phyloP scores from a whole-genome alignment of 2,888 invertebrate genomes.

The Crematogaster levior region DNA sequence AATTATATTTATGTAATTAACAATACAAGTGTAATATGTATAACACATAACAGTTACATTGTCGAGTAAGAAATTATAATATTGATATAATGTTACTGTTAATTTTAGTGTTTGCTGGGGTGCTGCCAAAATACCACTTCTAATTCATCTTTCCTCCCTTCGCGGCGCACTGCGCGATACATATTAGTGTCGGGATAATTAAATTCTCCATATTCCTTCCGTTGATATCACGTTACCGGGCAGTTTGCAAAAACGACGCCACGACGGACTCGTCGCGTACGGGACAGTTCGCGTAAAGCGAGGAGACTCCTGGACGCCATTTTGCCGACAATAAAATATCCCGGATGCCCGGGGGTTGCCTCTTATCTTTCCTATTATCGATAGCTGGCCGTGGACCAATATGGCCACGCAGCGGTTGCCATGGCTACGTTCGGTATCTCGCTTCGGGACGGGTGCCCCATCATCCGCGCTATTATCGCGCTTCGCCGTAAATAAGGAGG shows the following conservation, averaged over 20 bases:
- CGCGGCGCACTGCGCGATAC: neutral
- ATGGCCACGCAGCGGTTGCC: slow-evolving; percentile 78
- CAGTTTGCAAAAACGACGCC: neutral
- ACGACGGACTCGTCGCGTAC: neutral
- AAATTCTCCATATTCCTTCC: neutral
- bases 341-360: slow-evolving; percentile 55
- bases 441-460: slow-evolving; percentile 76
- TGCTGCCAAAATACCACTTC: neutral
- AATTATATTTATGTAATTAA: too few species aligned
- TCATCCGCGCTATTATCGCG: slow-evolving; percentile 84
- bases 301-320: slow-evolving; percentile 76
- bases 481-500: slow-evolving; percentile 82
- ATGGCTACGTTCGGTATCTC: slow-evolving; percentile 77
- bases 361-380: slow-evolving; percentile 86
- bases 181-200: neutral
- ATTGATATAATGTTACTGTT: too few species aligned
- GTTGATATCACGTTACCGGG: neutral
- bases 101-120: too few species aligned
- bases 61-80: too few species aligned
- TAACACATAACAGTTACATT: too few species aligned
- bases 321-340: slow-evolving; percentile 77
- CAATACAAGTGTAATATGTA: too few species aligned
- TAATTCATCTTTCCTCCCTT: neutral
- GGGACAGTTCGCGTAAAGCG: slow-evolving; percentile 24
- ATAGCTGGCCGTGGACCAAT: slow-evolving; percentile 84